Conservation (phyloP, 2,888 invertebrate species). For the Tiphia femorata region DNA sequence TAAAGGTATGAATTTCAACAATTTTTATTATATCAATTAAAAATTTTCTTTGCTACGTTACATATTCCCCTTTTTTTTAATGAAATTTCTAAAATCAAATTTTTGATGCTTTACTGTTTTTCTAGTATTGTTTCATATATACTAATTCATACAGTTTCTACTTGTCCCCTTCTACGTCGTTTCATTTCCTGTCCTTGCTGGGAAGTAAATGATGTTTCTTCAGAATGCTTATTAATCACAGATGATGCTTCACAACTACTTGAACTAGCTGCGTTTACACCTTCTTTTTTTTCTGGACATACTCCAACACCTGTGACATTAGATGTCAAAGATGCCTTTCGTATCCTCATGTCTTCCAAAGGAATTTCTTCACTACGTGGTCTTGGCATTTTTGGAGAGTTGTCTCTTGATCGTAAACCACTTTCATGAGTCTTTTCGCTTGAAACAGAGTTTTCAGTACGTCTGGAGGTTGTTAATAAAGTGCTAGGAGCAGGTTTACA, state of each 20-base stretch:
- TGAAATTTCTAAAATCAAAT: slow-evolving; percentile 9
- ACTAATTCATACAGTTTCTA: slow-evolving; percentile 77
- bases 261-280: slow-evolving; percentile 24
- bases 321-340: slow-evolving; percentile 59
- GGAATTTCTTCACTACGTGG: slow-evolving; percentile 86
- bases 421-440: slow-evolving; percentile 50
- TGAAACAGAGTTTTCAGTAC: slow-evolving; percentile 39
- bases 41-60: slow-evolving; percentile 3
- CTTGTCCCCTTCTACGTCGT: slow-evolving; percentile 71
- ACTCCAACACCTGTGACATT: slow-evolving; percentile 36
- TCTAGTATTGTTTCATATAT: background rate
- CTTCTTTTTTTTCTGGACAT: slow-evolving; percentile 40
- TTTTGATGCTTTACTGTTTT: background rate
- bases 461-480: slow-evolving; percentile 37
- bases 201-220: slow-evolving; percentile 85
- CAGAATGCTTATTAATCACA: slow-evolving; percentile 70
- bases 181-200: slow-evolving; percentile 71
- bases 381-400: slow-evolving; percentile 80
- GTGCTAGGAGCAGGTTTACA: slow-evolving; percentile 29
- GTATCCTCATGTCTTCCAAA: slow-evolving; percentile 78
- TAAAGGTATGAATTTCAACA: too few relatives aligned
- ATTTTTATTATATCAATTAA: slow-evolving; percentile 11
- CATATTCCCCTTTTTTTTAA: slow-evolving; percentile 11
- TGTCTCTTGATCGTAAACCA: slow-evolving; percentile 76
- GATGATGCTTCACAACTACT: slow-evolving; percentile 32